phyloP scores from a whole-genome alignment of 1,140 invertebrate genomes.

The Brachionus asplanchnoidis region DNA sequence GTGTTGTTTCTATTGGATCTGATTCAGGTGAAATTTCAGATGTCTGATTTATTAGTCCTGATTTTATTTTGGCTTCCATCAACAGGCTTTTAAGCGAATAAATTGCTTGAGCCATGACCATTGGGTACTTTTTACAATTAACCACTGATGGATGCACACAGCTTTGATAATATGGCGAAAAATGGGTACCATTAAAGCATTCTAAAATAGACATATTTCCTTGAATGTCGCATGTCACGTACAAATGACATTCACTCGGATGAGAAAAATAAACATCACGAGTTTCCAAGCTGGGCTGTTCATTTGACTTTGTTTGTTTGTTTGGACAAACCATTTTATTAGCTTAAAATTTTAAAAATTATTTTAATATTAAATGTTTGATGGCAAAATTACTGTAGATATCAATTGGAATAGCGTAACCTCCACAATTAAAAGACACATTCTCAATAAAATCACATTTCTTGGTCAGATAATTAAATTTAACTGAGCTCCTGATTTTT shows the following conservation, averaged over 20 bases:
- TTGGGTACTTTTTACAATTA: slow-evolving; percentile 27
- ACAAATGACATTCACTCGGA: slow-evolving; percentile 31
- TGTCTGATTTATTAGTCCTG: neutral
- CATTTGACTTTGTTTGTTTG: neutral
- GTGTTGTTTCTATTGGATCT: neutral
- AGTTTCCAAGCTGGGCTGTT: neutral
- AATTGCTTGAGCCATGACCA: neutral
- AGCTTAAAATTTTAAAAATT: neutral
- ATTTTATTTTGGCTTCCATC: neutral
- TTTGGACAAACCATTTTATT: slow-evolving; percentile 12
- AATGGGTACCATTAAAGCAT: slow-evolving; percentile 27
- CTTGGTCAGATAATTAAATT: slow-evolving; percentile 17
- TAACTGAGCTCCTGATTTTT: slow-evolving; percentile 24
- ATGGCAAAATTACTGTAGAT: neutral
- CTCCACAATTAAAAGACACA: slow-evolving; percentile 27
- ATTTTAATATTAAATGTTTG: neutral
- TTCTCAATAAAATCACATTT: slow-evolving; percentile 24
- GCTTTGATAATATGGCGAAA: slow-evolving; percentile 39
- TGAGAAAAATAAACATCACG: slow-evolving; percentile 35
- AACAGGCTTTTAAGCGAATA: neutral
- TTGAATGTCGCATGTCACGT: neutral
- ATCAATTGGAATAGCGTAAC: slow-evolving; percentile 31
- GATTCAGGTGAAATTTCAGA: neutral
- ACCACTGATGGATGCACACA: slow-evolving; percentile 40
- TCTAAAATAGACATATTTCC: slow-evolving; percentile 25